Percentiles rank a stretch among this genome's conserved stretches.
Evolutionary conservation across 2,888 invertebrate genomes (phyloP).

Genomic region (Hirtodrosophila duncani): DNA sequence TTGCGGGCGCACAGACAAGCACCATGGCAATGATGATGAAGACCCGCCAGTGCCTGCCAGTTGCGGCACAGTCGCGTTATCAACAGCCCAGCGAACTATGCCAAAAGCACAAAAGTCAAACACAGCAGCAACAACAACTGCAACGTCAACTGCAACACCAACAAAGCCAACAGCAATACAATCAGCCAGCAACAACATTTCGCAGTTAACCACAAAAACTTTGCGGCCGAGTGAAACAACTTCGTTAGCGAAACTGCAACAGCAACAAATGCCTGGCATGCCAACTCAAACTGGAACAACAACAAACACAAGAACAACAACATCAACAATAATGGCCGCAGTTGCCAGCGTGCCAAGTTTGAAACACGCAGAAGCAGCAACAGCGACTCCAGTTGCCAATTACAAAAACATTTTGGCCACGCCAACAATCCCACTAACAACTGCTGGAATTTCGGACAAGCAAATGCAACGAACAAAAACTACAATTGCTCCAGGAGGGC

Average conservation of each 20-base stretch:
- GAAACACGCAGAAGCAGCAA: constrained; percentile 28
- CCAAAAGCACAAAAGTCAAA: constrained; percentile 48
- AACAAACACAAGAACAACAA: constrained; percentile 23
- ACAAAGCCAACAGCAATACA: constrained; percentile 34
- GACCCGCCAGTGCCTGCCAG: constrained; percentile 38
- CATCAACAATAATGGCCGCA: constrained; percentile 7
- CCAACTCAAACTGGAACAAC: constrained; percentile 40
- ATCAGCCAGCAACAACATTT: constrained; percentile 52
- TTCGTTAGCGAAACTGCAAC: constrained; percentile 60
- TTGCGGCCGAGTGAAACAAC: constrained; percentile 64
- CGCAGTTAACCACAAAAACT: constrained; percentile 62
- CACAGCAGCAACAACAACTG: constrained; percentile 19
- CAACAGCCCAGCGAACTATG: constrained; percentile 40
- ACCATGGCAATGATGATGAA: not conserved
- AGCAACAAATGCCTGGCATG: constrained; percentile 55
- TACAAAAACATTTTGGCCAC: constrained; percentile 48
- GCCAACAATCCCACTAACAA: constrained; percentile 19
- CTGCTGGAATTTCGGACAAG: constrained; percentile 23
- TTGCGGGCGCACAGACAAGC: constrained; percentile 20
- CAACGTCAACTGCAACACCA: constrained; percentile 11
- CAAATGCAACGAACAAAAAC: constrained; percentile 12
- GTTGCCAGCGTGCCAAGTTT: constrained; percentile 47
- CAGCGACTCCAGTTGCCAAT: constrained; percentile 32
- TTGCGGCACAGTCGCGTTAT: constrained; percentile 36
- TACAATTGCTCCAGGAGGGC: constrained; percentile 12